Base-by-base conservation (phyloP, 1,140 invertebrate genomes). In the Drosophila athabasca region DNA sequence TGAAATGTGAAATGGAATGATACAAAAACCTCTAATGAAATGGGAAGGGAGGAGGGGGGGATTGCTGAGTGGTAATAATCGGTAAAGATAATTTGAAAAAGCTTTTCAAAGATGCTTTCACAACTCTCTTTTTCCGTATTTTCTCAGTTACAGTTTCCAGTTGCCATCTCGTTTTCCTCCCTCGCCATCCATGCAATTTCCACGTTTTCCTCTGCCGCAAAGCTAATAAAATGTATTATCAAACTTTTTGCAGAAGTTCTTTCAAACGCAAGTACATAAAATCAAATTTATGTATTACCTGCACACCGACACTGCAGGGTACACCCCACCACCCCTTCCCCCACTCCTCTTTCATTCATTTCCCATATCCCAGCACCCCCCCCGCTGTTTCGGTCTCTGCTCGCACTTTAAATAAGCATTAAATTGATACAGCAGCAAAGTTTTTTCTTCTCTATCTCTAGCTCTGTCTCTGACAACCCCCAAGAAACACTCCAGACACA, bases 201-300 rank as follows among this genome's bases (percentile, higher is more conserved):
- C 13, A 7, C 13, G 2, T 58, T 41, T 66, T 48, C n/a, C 44
- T 31, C 62, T 41, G 24, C 62, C 31, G 24, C 19, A 41, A 41
- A 43, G 65, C 79, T 57, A 78, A 82, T 81, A 82, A 81, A 82
- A 67, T 62, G 72, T 66, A 72, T 72, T 78, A 49, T 19, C 39
- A 77, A 84, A 84, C 49, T 81, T 85, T 76, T 39, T 31, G 68
- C 68, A 71, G 15, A 78, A 81, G 60, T 69, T 64, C 68, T 74
- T 78, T 67, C 31, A 52, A 60, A 67, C 61, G 60, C 55, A 67
- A 44, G 53, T 62, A 50, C 68, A 84, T 84, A 87, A 81, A 84
- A 84, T 87, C 64, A 81, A 87, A 87, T 84, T 87, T 84, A 84
- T 84, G 77, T 75, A 74, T 85, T 84, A 65, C 76, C 81, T 80